These are phyloP conservation scores for Melinopterus prodromus DNA, from an alignment of 2,888 invertebrate genomes.

Conservation along the genomic window DNA sequence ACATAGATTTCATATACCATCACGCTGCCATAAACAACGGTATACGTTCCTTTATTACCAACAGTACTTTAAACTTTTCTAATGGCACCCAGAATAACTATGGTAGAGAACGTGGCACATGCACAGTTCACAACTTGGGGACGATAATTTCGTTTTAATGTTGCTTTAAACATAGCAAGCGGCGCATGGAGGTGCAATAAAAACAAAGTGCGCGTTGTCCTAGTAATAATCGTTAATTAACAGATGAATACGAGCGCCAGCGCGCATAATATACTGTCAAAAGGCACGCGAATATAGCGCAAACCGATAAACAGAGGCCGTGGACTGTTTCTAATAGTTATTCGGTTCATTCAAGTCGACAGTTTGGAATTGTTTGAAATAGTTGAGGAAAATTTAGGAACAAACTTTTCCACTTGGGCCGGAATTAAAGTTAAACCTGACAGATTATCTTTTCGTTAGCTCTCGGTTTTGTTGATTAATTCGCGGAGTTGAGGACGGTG, in stretches of 20 bases:
- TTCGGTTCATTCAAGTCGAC: no score
- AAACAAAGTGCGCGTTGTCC: slow-evolving; percentile 4
- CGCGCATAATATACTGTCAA: background rate
- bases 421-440: background rate
- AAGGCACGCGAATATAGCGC: background rate
- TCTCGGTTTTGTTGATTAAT: background rate
- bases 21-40: background rate
- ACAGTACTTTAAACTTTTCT: background rate
- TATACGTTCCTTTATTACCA: background rate
- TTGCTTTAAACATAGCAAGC: background rate
- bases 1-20: background rate
- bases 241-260: background rate
- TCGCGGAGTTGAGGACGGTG: background rate
- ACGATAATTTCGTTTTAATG: background rate
- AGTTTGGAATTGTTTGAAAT: no score
- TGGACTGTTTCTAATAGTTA: background rate
- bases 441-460: background rate
- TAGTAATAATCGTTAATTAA: background rate
- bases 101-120: background rate
- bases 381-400: background rate
- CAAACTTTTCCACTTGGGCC: background rate
- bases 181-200: background rate
- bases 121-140: background rate
- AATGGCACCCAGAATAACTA: background rate
- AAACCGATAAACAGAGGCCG: background rate